Evolutionary conservation across 64 coral and sea anemone species (phyloP), one percentile per base, ranked within the genome.

Genomic region (Hydrozoanthus tunicans): DNA sequence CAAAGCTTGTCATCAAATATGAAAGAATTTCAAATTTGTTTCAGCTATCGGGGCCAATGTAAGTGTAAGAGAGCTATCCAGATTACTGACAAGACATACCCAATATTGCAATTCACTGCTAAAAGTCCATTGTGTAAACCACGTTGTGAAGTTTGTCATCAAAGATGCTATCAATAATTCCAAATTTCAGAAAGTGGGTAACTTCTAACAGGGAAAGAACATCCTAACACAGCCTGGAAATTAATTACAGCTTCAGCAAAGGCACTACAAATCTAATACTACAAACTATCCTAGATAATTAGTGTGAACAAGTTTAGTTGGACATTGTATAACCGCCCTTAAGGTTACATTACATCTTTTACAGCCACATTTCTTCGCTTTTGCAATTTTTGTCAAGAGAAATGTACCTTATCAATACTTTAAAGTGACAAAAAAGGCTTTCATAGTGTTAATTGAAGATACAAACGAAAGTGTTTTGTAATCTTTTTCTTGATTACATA

Each of bases 121-220:
- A 51, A 90, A 72, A 64, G 64, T 90, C 62, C 59, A 90, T 7
- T 90, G 88, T 90, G 73, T 74, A 78, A 90, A 90, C 52, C 88
- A 90, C 51, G 71, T 20, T 9, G 59, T 80, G 56, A 20, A 61
- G 20, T n/a, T 80, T 59, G 78, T 56, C 20, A 7, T 80, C 6
- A 80, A 59, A 60, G 0, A 9, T 80, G 78, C 55, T 3, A 59
- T 80, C 20, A 80, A 80, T 5, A 17, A 55, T 78, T 78, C 56
- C 23, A 62, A 83, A 53, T 63, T 83, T 53, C 32, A 62, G 7
- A 62, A 83, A 80, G 78, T 57, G 53, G 78, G 54, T 51, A 9
- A 80, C 14, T 80, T 80, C 78, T 80, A 80, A 43, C 82, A 85
- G 53, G 62, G 20, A 68, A 85, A 69, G 62, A 68, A 53, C 57